These are phyloP conservation scores for Stenodera caucasica DNA, from an alignment of 2,888 invertebrate species.

Conservation along the genomic window DNA sequence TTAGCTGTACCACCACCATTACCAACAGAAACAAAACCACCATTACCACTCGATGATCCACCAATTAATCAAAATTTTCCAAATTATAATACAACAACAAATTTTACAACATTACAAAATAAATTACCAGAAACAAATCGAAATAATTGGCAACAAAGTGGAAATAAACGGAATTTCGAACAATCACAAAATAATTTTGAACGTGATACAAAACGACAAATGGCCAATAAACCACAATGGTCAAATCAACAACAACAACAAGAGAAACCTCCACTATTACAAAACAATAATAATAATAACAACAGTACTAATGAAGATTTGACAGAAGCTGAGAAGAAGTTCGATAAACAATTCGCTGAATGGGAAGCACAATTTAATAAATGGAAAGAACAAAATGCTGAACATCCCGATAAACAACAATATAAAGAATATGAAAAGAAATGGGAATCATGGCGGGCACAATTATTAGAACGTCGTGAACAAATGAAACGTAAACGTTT, in stretches of 20 bases:
- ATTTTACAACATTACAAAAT: constrained; percentile 44
- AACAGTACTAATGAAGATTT: constrained; percentile 52
- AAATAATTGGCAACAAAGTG: constrained; percentile 12
- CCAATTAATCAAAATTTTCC: constrained; percentile 32
- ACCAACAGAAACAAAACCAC: constrained; percentile 55
- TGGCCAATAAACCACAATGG: constrained; percentile 16
- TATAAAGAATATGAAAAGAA: constrained; percentile 85
- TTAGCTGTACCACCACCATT: constrained; percentile 55
- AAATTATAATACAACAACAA: constrained; percentile 30
- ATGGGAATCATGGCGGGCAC: constrained; percentile 82
- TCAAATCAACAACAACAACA: constrained; percentile 14
- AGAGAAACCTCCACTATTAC: constrained; percentile 11
- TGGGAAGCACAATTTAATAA: constrained; percentile 92
- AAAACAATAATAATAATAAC: too few species aligned
- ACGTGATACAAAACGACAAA: constrained; percentile 2
- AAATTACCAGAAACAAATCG: constrained; percentile 17
- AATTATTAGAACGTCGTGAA: constrained; percentile 76
- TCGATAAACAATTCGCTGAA: constrained; percentile 84
- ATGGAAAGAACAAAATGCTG: constrained; percentile 89
- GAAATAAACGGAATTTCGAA: neutral
- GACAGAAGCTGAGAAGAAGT: constrained; percentile 76
- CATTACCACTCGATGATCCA: constrained; percentile 52
- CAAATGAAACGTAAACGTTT: constrained; percentile 73
- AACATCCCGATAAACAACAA: constrained; percentile 87
- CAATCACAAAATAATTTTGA: constrained; percentile 2